Evolutionary conservation across 2,113 vertebrate genomes (phyloP).

Genomic region (Aramus guarauna): DNA sequence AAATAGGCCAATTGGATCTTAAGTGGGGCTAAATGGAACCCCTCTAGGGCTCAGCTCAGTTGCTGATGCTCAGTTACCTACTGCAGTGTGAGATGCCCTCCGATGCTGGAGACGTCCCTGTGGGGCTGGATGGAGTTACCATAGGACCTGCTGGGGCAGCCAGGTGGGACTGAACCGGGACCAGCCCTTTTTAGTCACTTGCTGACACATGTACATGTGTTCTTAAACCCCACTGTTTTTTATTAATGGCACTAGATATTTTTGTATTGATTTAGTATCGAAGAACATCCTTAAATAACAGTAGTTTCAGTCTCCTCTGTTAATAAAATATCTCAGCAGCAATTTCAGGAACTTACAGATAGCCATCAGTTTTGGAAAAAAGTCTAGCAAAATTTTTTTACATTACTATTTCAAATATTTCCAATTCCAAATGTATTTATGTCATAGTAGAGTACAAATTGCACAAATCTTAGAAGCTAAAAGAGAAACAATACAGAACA

Average conservation of each 20-base stretch:
- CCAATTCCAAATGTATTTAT: not conserved
- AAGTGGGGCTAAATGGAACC: not conserved
- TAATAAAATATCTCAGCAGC: not conserved
- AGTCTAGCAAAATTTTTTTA: not conserved
- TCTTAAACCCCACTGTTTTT: not conserved
- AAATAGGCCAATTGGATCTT: not conserved
- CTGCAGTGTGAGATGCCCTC: not conserved
- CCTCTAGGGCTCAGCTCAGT: not conserved
- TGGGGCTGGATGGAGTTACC: not conserved
- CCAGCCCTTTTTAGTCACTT: not conserved
- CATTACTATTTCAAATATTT: not conserved
- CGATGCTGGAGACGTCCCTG: accelerated
- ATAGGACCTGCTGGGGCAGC: accelerated
- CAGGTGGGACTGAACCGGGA: not conserved
- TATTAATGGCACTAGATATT: not conserved
- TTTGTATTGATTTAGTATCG: not conserved
- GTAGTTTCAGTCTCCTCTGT: not conserved
- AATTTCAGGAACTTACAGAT: not conserved
- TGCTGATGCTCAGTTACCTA: not conserved
- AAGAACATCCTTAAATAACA: not conserved
- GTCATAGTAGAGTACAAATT: not conserved
- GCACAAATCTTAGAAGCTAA: not conserved
- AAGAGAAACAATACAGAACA: not conserved
- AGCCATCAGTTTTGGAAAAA: not conserved
- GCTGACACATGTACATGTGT: accelerated